Conservation (phyloP, 2,113 vertebrate genomes). For the Macroglossus sobrinus region DNA sequence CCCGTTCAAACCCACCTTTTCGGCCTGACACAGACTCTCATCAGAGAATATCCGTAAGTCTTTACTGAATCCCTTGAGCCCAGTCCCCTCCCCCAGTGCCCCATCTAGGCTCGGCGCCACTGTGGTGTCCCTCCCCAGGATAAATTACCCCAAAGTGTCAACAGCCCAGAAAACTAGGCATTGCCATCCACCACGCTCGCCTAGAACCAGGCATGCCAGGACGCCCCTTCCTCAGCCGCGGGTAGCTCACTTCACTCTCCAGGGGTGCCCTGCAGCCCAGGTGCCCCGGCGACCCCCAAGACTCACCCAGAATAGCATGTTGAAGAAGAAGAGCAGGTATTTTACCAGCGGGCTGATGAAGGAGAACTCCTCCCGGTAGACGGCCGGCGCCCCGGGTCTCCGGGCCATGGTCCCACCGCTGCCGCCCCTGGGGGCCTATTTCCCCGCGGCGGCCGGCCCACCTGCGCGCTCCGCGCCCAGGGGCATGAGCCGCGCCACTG, state of each 20-base stretch:
- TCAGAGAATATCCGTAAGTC: not conserved
- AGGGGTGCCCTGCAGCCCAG: not conserved
- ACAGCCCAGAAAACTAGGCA: slow-evolving; percentile 47
- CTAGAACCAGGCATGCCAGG: not conserved
- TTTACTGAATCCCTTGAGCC: not conserved
- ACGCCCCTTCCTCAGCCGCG: not conserved
- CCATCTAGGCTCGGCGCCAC: not conserved
- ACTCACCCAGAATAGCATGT: slow-evolving; percentile 96
- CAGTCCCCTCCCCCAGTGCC: not conserved
- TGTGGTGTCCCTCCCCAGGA: not conserved
- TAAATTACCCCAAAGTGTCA: slow-evolving; percentile 50
- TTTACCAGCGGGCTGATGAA: slow-evolving; percentile 91
- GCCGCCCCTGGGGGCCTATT: slow-evolving; percentile 71
- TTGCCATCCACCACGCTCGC: not conserved
- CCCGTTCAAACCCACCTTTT: not conserved
- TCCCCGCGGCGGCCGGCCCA: slow-evolving; percentile 52
- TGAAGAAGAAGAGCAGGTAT: slow-evolving; percentile 94
- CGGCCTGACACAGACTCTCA: not conserved
- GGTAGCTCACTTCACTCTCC: not conserved
- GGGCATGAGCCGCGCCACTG: slow-evolving; percentile 24
- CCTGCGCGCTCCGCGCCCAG: slow-evolving; percentile 28
- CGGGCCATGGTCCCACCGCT: slow-evolving; percentile 79
- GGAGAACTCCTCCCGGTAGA: slow-evolving; percentile 82
- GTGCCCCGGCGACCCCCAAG: not conserved
- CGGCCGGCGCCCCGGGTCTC: slow-evolving; percentile 57